These are phyloP conservation scores for Caenorhabditis plicata DNA, from an alignment of 2,888 invertebrate species.

Conservation along the genomic window DNA sequence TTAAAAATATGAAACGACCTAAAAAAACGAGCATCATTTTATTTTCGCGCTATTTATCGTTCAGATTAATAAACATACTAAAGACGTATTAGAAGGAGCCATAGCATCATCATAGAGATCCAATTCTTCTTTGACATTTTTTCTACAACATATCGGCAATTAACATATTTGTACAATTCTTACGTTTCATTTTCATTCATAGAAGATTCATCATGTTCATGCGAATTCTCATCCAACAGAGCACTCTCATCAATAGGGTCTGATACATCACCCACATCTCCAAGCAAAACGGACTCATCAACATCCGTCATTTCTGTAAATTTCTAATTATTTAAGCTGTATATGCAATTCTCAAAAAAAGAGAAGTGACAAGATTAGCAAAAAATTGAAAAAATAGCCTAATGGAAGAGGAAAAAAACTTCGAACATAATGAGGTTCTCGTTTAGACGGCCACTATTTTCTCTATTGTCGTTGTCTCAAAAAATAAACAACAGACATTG, in stretches of 20 bases:
- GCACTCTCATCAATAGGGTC: constrained; percentile 29
- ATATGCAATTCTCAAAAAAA: no score
- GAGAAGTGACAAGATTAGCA: no score
- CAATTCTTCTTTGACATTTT: constrained; percentile 27
- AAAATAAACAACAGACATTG: no score
- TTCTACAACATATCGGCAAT: constrained; percentile 4
- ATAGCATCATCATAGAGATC: constrained; percentile 63
- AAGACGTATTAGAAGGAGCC: constrained; percentile 43
- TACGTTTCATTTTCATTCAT: background rate
- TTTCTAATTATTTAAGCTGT: background rate
- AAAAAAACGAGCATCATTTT: no score
- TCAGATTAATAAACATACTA: no score
- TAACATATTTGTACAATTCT: background rate
- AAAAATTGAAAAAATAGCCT: no score
- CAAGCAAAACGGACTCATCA: constrained; percentile 33
- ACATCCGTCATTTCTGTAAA: constrained; percentile 27
- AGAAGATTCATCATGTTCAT: background rate
- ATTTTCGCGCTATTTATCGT: no score
- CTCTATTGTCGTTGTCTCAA: no score
- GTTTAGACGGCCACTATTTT: no score
- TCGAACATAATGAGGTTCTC: no score
- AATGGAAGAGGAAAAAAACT: no score
- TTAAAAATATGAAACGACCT: no score
- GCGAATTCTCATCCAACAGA: constrained; percentile 18
- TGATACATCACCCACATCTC: constrained; percentile 6